Percentiles rank a stretch among this genome's conserved stretches.
Evolutionary conservation across 2,113 vertebrate genomes (phyloP).

Genomic region (Emberiza fucata): DNA sequence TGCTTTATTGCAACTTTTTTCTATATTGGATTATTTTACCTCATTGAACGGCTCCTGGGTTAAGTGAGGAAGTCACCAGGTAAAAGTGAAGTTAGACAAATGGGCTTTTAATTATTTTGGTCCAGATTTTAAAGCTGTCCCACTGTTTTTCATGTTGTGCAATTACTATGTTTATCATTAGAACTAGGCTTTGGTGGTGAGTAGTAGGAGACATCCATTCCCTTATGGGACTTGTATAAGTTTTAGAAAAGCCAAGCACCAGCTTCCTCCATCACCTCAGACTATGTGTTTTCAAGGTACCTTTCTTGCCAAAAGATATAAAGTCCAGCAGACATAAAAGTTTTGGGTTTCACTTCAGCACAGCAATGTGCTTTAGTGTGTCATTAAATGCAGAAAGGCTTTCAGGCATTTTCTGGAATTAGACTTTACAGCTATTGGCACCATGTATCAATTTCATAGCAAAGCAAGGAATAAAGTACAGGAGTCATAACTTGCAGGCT

Average conservation of each 20-base stretch:
- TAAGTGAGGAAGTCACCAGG: background rate
- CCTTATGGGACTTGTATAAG: background rate
- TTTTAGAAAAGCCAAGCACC: background rate
- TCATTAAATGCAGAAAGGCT: background rate
- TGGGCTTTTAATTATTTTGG: background rate
- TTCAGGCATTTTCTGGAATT: background rate
- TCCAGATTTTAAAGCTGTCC: background rate
- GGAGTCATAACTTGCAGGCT: background rate
- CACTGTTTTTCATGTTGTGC: background rate
- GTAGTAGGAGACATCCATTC: background rate
- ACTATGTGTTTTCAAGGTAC: background rate
- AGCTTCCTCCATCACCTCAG: background rate
- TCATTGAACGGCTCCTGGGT: rapidly evolving
- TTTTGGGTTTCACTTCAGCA: background rate
- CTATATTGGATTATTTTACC: background rate
- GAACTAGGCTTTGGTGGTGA: background rate
- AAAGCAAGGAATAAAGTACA: background rate
- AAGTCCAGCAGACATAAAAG: background rate
- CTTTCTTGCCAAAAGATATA: background rate
- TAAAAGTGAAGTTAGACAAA: background rate
- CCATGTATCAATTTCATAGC: background rate
- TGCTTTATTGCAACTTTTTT: background rate
- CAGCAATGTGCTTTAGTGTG: background rate
- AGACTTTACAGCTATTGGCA: background rate
- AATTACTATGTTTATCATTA: background rate